Conservation (phyloP, 2,888 invertebrate species). For the Scotopteryx bipunctaria region DNA sequence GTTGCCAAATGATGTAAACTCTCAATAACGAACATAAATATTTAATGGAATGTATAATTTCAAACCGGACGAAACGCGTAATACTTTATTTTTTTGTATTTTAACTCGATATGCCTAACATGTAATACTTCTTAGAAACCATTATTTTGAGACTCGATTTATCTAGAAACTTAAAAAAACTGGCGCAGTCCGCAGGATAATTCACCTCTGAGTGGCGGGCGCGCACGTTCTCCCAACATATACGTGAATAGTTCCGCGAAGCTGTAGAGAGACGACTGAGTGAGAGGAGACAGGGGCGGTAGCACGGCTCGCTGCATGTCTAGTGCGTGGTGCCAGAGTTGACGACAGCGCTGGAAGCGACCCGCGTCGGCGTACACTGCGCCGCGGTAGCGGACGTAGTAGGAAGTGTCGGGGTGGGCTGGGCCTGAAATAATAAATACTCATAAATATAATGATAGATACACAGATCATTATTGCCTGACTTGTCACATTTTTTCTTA, state of each 20-base stretch:
- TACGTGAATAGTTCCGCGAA: slow-evolving; percentile 97
- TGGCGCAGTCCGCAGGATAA: slow-evolving; percentile 15
- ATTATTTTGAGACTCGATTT: not conserved
- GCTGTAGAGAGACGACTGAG: slow-evolving; percentile 96
- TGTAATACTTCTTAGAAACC: too few species aligned
- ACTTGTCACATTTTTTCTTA: too few species aligned
- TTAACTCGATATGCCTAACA: too few species aligned
- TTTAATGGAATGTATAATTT: too few species aligned
- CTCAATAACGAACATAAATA: too few species aligned
- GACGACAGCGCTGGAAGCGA: slow-evolving; percentile 95
- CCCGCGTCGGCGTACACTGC: slow-evolving; percentile 98
- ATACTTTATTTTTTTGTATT: too few species aligned
- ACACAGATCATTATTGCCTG: too few species aligned
- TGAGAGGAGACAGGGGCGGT: slow-evolving; percentile 96
- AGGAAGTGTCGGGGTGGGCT: slow-evolving; percentile 98
- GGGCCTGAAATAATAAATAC: slow-evolving; percentile 82
- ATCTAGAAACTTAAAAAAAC: not conserved
- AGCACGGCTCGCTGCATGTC: slow-evolving; percentile 97
- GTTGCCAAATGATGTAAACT: too few species aligned
- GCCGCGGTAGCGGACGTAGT: slow-evolving; percentile 96
- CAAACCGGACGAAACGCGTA: too few species aligned
- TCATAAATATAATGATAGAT: too few species aligned
- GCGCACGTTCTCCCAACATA: slow-evolving; percentile 94
- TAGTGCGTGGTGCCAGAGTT: slow-evolving; percentile 97
- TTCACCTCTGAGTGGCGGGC: slow-evolving; percentile 84